phyloP scores from a whole-genome alignment of 1,140 invertebrate genomes.

The Ectropis grisescens region DNA sequence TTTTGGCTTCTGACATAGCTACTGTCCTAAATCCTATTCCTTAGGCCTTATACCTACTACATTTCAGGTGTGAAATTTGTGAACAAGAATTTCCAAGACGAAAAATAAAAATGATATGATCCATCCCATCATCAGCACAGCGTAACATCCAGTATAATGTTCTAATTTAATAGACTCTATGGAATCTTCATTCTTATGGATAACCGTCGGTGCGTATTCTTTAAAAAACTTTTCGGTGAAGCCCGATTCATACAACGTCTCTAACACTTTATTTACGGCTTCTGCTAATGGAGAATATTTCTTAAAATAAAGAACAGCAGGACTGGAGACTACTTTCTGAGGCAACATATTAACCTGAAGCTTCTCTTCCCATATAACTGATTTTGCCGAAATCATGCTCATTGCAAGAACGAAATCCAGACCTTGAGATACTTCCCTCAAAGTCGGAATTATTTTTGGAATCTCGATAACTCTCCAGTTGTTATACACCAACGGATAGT shows the following conservation, averaged over 20 bases:
- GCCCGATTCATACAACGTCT: slow-evolving; percentile 28
- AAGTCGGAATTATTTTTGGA: slow-evolving; percentile 17
- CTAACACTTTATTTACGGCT: slow-evolving; percentile 27
- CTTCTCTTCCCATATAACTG: slow-evolving; percentile 20
- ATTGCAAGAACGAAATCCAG: slow-evolving; percentile 40
- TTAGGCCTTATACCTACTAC: no score
- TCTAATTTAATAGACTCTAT: slow-evolving; percentile 25
- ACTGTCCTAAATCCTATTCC: no score
- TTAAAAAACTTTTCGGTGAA: slow-evolving; percentile 32
- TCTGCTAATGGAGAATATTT: slow-evolving; percentile 36
- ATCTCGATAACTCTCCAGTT: slow-evolving; percentile 31
- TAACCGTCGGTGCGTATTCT: slow-evolving; percentile 16
- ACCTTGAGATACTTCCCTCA: slow-evolving; percentile 28
- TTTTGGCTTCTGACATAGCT: no score
- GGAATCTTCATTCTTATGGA: slow-evolving; percentile 2
- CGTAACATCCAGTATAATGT: slow-evolving; percentile 42
- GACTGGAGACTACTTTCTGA: slow-evolving; percentile 23
- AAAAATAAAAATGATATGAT: slow-evolving; percentile 28
- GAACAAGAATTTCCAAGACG: slow-evolving; percentile 17
- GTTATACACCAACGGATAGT: slow-evolving; percentile 28
- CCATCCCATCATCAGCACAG: slow-evolving; percentile 35
- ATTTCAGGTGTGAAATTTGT: no score
- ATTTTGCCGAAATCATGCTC: slow-evolving; percentile 22
- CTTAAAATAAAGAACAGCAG: slow-evolving; percentile 43
- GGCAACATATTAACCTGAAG: slow-evolving; percentile 27